Percentiles rank a stretch among this genome's conserved stretches.
Evolutionary conservation across 2,888 invertebrate genomes (phyloP).

Genomic region (Biston stratarius): DNA sequence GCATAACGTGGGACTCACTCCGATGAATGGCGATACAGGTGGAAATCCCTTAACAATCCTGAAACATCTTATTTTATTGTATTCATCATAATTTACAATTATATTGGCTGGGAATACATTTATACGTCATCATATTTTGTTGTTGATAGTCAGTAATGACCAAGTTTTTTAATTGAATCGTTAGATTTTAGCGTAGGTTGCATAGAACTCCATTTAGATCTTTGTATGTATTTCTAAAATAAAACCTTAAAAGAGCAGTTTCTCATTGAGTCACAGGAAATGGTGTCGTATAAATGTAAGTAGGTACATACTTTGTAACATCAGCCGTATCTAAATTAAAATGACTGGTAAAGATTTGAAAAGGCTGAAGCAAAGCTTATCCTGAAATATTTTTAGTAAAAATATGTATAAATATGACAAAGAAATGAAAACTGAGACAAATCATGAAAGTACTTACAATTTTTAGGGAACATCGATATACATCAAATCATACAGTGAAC

Average conservation of each 20-base stretch:
- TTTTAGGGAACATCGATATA: constrained; percentile 9
- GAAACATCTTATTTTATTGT: constrained; percentile 63
- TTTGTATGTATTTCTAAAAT: not conserved
- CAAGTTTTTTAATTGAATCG: too few species aligned
- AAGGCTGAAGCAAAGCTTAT: constrained; percentile 60
- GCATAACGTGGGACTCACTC: constrained; percentile 98
- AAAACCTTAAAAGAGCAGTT: not conserved
- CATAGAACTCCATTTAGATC: too few species aligned
- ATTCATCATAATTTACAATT: constrained; percentile 7
- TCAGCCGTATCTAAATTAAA: not conserved
- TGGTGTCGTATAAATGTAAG: constrained; percentile 16
- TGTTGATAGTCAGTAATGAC: not conserved
- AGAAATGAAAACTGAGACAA: constrained; percentile 4
- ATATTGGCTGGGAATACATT: constrained; percentile 4
- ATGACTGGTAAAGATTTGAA: not conserved
- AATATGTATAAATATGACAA: constrained; percentile 7
- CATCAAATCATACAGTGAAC: constrained; percentile 14
- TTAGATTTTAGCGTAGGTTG: too few species aligned
- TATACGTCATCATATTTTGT: constrained; percentile 12
- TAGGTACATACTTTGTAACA: not conserved
- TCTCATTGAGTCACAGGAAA: not conserved
- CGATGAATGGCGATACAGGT: constrained; percentile 98
- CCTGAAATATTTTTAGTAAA: constrained; percentile 27
- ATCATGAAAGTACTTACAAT: constrained; percentile 30
- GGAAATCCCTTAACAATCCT: constrained; percentile 98